Base-by-base conservation (phyloP, 2,888 invertebrate genomes). In the Synanthedon formicaeformis region DNA sequence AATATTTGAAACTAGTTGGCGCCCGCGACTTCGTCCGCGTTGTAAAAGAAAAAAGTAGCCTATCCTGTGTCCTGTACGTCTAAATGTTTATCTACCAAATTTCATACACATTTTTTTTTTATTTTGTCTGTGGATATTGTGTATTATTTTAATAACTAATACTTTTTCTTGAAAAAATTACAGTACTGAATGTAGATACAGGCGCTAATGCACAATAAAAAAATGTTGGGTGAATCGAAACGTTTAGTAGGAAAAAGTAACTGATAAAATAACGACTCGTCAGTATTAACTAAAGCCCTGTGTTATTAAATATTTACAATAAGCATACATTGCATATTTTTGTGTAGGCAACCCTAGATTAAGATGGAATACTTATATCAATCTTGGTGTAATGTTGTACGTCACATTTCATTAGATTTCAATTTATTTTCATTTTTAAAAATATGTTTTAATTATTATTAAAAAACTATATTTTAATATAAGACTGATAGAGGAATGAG, bases 261-360 rank as follows among this genome's bases (percentile, higher is more conserved):
- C 81, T 83, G 77, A 81, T 81, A 72, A 57, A 65, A 72, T 69
- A 66, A 71, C 66, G 65, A 73, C 77, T 80, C 74, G 78, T 78
- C 86, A 86, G 86, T 86, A 86, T 85, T 85, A 84, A 75, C 62
- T 10, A 62, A 73, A 71, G 77, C 73, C 75, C 78, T 83, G 81
- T 83, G 79, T 75, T 84, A 80, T 78, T 71, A 63, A 71, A 72
- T 61, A 16, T 13, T 54, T 63, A 59, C 60, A 61, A 63, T 78
- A 80, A 74, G 71, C 73, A 73, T 75, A 69, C 71, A 34, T 34
- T 34, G 34, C 34, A 71, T 66, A 66, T 64, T 77, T 79, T 75
- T 69, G 67, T 75, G 75, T 81, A 81, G 74, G 74, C 67, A 62
- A 58, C 51, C 63, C 67, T 81, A 82, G 79, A 59, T 54, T 81